Evolutionary conservation across 1,140 invertebrate genomes (phyloP), one percentile per base, ranked within the genome.

Genomic region (Zaprionus ghesquierei): DNA sequence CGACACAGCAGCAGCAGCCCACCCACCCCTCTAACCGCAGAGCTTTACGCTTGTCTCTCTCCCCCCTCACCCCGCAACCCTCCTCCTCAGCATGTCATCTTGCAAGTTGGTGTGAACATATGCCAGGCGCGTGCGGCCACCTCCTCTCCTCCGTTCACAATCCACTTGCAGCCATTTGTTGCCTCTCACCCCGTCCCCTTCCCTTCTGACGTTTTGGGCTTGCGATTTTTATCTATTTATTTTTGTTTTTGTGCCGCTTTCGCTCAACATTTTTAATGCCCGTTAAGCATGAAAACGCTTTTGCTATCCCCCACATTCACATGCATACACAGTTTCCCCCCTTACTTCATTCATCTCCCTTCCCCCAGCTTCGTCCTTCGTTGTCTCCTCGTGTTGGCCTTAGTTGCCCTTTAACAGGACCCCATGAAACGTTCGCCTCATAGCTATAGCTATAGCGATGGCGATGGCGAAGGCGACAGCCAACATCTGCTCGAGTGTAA

Each of bases 21-120:
- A 35, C 59, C 44, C 33, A 5, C 22, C 60, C n/a, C 20, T 33
- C 27, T 27, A 12, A 51, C 35, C 46, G 12, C 64, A 50, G 81
- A 84, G 81, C 73, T 61, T 86, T 50, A 51, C 38, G 23, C 68
- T 10, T 33, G n/a, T 10, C 8, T 44, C 72, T 29, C 18, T 13
- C 15, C 10, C 38, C 62, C 27, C 15, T 12, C 13, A 25, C 5
- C 27, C 0, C 35, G 4, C 35, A 0, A n/a, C 20, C 75, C 41
- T 23, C 12, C n/a, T 22, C 46, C 41, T 23, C 46, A 23, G 20
- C 33, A 41, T 6, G 18, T 63, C 72, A 54, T 56, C 69, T 61
- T 69, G 74, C 71, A 73, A 73, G 75, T 91, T 89, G 90, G 90
- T 91, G 90, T 91, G 90, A 91, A 91, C 81, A 91, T 89, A 89